These are phyloP conservation scores for Gryon sp. DNA, from an alignment of 1,140 invertebrate genomes.

Conservation along the genomic window DNA sequence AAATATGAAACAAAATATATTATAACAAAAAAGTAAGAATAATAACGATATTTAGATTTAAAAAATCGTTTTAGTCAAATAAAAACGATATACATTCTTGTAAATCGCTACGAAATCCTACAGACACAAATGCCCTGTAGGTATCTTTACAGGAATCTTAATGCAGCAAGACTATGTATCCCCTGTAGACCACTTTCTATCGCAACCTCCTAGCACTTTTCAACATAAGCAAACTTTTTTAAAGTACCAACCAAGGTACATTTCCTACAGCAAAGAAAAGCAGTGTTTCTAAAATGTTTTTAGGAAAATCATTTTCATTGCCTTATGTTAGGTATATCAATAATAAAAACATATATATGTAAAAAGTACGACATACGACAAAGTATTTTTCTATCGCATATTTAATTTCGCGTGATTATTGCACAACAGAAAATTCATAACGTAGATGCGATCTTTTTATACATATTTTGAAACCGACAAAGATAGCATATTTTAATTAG, in stretches of 20 bases:
- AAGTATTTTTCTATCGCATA: too few species aligned
- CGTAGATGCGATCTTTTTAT: too few species aligned
- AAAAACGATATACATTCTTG: neutral
- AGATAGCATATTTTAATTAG: too few species aligned
- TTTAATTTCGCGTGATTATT: too few species aligned
- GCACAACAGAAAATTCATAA: too few species aligned
- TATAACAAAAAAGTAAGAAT: too few species aligned
- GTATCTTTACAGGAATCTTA: conserved; percentile 28
- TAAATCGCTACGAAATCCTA: neutral
- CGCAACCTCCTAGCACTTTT: conserved; percentile 27
- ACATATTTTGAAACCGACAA: too few species aligned
- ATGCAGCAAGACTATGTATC: conserved; percentile 28
- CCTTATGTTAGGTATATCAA: conserved; percentile 2
- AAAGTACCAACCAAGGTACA: conserved; percentile 34
- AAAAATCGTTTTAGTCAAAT: neutral
- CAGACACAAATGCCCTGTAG: conserved; percentile 1
- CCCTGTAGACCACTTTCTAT: conserved; percentile 26
- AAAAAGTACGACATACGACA: too few species aligned
- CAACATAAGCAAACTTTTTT: conserved; percentile 36
- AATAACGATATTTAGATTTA: neutral
- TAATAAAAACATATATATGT: too few species aligned
- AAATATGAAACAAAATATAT: too few species aligned
- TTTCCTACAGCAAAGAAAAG: conserved; percentile 15
- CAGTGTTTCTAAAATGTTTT: conserved; percentile 33
- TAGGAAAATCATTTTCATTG: conserved; percentile 38